These are phyloP conservation scores for Andrena bucephala DNA, from an alignment of 2,888 invertebrate species.

Conservation along the genomic window DNA sequence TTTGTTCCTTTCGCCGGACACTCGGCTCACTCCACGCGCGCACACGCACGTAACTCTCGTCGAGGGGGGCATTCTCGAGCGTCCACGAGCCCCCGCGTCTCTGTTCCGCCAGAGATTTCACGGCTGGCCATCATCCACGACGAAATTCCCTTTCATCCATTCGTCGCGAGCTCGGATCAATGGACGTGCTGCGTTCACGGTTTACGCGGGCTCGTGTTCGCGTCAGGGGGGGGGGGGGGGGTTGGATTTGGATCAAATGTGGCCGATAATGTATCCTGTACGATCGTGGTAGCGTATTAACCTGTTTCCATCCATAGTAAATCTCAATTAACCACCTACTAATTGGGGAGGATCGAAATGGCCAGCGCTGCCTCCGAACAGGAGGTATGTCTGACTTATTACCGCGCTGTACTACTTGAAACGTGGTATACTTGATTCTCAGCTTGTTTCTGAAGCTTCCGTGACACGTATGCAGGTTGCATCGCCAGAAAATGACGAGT, in stretches of 20 bases:
- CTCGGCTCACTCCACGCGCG: conserved; percentile 13
- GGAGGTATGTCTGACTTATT: not conserved
- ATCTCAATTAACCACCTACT: not conserved
- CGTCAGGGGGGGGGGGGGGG: not conserved
- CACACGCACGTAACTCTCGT: conserved; percentile 17
- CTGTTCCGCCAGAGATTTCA: conserved; percentile 6
- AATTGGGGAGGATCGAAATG: not conserved
- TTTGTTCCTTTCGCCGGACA: conserved; percentile 36
- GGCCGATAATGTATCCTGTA: not conserved
- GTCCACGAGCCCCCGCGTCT: not conserved
- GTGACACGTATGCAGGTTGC: too few species aligned
- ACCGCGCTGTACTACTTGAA: not conserved
- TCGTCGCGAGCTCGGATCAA: not conserved
- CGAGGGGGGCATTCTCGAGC: conserved; percentile 8
- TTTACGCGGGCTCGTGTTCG: not conserved
- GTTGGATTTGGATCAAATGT: too few species aligned
- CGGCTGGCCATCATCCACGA: not conserved
- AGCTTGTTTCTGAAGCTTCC: not conserved
- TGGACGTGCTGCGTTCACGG: not conserved
- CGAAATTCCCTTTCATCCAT: conserved; percentile 34
- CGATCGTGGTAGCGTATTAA: not conserved
- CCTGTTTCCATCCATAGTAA: not conserved
- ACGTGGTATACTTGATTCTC: not conserved
- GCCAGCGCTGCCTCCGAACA: not conserved
- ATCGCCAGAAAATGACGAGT: too few species aligned